Conservation (phyloP, 2,888 invertebrate species). For the Branchipolynoe longqiensis region DNA sequence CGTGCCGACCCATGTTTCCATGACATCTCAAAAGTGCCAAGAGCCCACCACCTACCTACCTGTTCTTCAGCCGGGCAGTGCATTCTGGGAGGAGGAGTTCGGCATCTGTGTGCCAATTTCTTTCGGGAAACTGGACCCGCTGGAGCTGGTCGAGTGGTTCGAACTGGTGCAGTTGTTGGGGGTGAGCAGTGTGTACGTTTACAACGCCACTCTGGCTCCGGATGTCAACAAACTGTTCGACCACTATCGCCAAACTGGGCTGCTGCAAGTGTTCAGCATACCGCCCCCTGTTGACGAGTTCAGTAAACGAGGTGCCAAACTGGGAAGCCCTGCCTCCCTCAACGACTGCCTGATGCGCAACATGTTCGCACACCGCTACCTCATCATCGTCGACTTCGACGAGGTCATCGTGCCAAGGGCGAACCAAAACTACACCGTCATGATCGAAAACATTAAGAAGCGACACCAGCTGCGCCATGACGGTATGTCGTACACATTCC, state of each 20-base stretch:
- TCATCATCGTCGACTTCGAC: constrained; percentile 65
- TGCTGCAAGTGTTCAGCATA: constrained; percentile 61
- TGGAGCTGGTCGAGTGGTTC: constrained; percentile 66
- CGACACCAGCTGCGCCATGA: constrained; percentile 26
- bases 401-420: constrained; percentile 66
- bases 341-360: constrained; percentile 69
- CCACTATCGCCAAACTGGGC: constrained; percentile 59
- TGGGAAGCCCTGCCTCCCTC: constrained; percentile 65
- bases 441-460: constrained; percentile 60
- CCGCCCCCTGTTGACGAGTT: constrained; percentile 62
- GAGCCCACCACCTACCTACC: constrained; percentile 59
- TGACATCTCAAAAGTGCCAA: constrained; percentile 54
- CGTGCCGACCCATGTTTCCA: constrained; percentile 65
- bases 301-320: constrained; percentile 36
- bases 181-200: constrained; percentile 64
- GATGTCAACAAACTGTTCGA: constrained; percentile 61
- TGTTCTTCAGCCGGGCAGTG: constrained; percentile 38
- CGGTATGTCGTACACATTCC: constrained; percentile 63
- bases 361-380: constrained; percentile 64
- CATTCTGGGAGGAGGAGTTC: constrained; percentile 64
- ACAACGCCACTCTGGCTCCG: constrained; percentile 61
- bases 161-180: constrained; percentile 66
- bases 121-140: constrained; percentile 57
- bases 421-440: constrained; percentile 58
- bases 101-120: constrained; percentile 66